Evolutionary conservation across 2,113 vertebrate genomes (phyloP).

Genomic region (Semnornis frantzii): DNA sequence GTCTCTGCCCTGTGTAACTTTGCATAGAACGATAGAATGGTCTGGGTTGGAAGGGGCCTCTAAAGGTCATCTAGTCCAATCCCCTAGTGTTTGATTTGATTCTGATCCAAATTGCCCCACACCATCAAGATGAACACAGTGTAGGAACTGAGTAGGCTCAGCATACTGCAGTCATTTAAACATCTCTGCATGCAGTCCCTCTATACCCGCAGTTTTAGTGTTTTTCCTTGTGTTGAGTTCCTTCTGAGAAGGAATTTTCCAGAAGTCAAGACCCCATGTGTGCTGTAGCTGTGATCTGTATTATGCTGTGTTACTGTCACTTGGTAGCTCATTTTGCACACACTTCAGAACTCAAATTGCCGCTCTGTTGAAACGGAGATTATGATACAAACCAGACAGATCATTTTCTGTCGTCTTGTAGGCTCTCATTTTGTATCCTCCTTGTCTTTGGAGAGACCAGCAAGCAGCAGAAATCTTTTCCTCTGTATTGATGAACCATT

Average conservation of each 20-base stretch:
- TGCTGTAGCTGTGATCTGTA: background rate
- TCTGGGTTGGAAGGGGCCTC: no score
- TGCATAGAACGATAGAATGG: background rate
- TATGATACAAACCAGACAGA: background rate
- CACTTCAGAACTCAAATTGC: background rate
- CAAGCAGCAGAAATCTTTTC: background rate
- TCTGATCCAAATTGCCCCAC: background rate
- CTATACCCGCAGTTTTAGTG: background rate
- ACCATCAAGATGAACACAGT: rapidly evolving
- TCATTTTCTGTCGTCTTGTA: background rate
- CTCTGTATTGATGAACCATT: background rate
- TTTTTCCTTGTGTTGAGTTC: background rate
- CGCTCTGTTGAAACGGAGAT: background rate
- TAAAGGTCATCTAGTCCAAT: no score
- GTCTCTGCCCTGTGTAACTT: background rate
- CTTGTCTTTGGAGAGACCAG: background rate
- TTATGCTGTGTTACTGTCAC: background rate
- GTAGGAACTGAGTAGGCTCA: background rate
- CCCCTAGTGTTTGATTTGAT: background rate
- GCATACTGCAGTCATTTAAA: background rate
- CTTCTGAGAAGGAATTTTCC: background rate
- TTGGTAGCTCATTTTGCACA: background rate
- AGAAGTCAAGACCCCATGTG: no score
- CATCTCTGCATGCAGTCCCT: background rate
- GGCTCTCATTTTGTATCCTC: background rate